Base-by-base conservation (phyloP, 2,113 vertebrate genomes). In the Turnix velox region DNA sequence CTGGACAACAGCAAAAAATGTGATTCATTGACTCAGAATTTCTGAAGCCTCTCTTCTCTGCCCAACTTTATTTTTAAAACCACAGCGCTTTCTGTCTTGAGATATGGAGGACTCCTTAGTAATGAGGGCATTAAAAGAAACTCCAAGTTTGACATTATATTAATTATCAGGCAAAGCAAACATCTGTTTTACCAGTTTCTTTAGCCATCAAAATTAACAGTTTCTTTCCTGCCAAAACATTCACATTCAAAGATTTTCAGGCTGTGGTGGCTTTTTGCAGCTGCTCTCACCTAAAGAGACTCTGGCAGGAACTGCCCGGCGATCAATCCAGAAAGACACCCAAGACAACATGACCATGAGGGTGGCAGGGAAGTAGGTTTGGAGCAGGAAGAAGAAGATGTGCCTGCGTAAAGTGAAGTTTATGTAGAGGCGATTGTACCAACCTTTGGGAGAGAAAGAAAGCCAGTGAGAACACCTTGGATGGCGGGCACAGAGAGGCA, bases 321-420 rank as follows among this genome's bases (percentile, higher is more conserved):
- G 98, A 92, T 99, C 99, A 1, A 99, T 99, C 99, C 99, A 99
- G 97, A 99, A 99, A 71, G 99, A 99, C 74, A 99, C 98, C 99
- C 99, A 99, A 93, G 98, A 99, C 92, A 99, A 69, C 98, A 99
- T 99, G 96, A 99, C 98, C 99, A 99, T 99, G 62, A 99, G 96
- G 8, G 98, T 99, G 57, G 99, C 98, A 0, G 99, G 99, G 83
- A 99, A 99, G 87, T 99, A 99, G 25, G 98, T 99, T 97, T 99
- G 99, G 67, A 99, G 98, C 97, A 99, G 92, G 97, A 99, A 99
- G 96, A 99, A 99, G 95, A 99, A 99, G 96, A 99, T 99, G 97
- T 99, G 99, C 9, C 99, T 98, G 4, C 97, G 98, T 89, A 99
- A 96, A 11, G 98, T 99, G 97, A 99, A 99, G 96, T 98, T 99